Evolutionary conservation across 1,140 invertebrate species (phyloP), one percentile per base, ranked within the genome.

Genomic region (Heliconius melpomene): DNA sequence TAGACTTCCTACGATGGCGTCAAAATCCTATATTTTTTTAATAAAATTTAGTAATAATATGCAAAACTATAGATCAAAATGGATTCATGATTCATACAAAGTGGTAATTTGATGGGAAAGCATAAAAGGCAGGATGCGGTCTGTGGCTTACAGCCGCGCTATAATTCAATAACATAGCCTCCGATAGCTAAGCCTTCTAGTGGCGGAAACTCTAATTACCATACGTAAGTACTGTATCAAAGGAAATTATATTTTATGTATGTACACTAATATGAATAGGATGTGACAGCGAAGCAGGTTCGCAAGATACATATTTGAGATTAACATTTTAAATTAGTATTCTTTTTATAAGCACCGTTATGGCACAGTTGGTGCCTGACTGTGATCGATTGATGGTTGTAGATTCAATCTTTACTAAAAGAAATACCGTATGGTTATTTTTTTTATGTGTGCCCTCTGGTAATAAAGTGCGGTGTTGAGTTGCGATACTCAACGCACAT

Each of bases 41-140:
- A 46, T 46, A 46, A 5, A 16, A 57, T 23, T 57, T 57, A 23
- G n/a, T 66, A 26, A 66, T 66, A 66, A 57, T 7, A 23, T 66
- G 23, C 60, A 66, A 66, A 29, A 23, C 2, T 66, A 26, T 66
- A 66, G 23, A 66, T 66, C 60, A 29, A 66, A 66, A 29, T 66
- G 26, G 60, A 66, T 66, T 29, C 26, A 29, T 29, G 60, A 29
- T 66, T 16, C 60, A 29, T 66, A 29, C 26, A 29, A 29, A 26
- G 60, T 66, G 60, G 60, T 16, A 66, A 66, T 66, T 66, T n/a
- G 11, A 66, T 66, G 60, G 60, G 60, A 66, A 66, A 29, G 60
- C 60, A 66, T 66, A 66, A 66, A 66, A 66, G 60, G 60, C 26
- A 66, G 60, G 60, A 66, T 66, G 60, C 60, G 60, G 60, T 66